These are phyloP conservation scores for Pseudochaenichthys georgianus DNA, from an alignment of 2,797 vertebrate genomes.

Conservation along the genomic window DNA sequence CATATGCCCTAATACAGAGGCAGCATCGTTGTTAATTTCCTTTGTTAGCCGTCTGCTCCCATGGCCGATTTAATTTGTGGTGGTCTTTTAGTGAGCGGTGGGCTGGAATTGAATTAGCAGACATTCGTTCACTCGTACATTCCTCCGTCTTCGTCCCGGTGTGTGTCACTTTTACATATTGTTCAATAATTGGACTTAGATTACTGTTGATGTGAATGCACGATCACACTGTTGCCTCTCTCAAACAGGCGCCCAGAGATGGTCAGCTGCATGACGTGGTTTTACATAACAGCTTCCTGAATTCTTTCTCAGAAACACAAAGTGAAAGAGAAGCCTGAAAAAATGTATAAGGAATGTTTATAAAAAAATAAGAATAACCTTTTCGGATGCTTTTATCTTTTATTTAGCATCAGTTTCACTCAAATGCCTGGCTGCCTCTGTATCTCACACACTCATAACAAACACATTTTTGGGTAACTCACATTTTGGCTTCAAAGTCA, in stretches of 20 bases:
- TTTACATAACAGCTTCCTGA: constrained; percentile 22
- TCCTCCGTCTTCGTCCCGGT: constrained; percentile 64
- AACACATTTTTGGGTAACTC: constrained; percentile 7
- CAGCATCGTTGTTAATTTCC: constrained; percentile 88
- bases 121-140: constrained; percentile 75
- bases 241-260: constrained; percentile 40
- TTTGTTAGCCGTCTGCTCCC: constrained; percentile 86
- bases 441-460: constrained; percentile 14
- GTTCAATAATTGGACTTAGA: constrained; percentile 87
- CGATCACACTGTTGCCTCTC: constrained; percentile 77
- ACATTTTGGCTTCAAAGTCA: neutral
- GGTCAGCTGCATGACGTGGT: constrained; percentile 37
- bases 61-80: constrained; percentile 88
- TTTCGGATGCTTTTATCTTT: constrained; percentile 45
- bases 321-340: neutral
- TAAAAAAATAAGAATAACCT: constrained; percentile 20
- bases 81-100: constrained; percentile 81
- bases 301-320: constrained; percentile 40
- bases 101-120: constrained; percentile 85
- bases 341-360: constrained; percentile 25
- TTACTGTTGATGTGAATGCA: constrained; percentile 86
- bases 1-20: constrained; percentile 86
- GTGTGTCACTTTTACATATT: constrained; percentile 75
- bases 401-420: constrained; percentile 31
- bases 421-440: constrained; percentile 23